These are phyloP conservation scores for Bombus huntii DNA, from an alignment of 1,140 invertebrate species.

Conservation along the genomic window DNA sequence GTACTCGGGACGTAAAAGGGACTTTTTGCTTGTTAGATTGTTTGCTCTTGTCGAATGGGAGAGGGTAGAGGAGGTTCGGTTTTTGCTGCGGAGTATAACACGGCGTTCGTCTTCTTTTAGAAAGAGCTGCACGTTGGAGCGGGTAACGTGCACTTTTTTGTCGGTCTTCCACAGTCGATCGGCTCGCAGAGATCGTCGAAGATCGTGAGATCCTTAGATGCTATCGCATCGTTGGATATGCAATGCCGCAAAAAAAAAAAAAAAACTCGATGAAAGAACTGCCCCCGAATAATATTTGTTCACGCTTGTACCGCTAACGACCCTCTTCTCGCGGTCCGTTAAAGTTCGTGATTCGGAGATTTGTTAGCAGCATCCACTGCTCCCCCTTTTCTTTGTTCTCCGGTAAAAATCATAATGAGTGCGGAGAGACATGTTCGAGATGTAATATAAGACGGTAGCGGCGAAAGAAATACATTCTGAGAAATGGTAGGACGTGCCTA, in stretches of 20 bases:
- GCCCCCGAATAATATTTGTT: conserved; percentile 36
- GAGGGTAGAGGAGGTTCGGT: conserved; percentile 31
- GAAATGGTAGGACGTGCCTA: too few relatives aligned
- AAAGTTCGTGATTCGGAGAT: not conserved
- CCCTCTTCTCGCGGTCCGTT: not conserved
- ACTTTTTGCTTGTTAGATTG: conserved; percentile 77
- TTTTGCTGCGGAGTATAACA: conserved; percentile 22
- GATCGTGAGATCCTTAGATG: conserved; percentile 45
- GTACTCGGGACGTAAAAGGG: conserved; percentile 63
- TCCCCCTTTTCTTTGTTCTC: not conserved
- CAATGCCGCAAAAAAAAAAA: not conserved
- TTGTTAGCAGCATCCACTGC: not conserved
- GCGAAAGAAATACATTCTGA: not conserved
- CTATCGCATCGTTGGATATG: conserved; percentile 15
- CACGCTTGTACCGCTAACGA: not conserved
- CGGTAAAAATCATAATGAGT: not conserved
- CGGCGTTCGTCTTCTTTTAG: conserved; percentile 43
- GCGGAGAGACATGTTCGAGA: not conserved
- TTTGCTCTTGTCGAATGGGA: conserved; percentile 65
- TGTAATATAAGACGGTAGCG: not conserved
- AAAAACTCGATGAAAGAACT: not conserved
- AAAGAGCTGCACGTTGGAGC: not conserved
- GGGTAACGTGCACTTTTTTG: conserved; percentile 32
- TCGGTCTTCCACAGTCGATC: conserved; percentile 24
- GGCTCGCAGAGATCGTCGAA: not conserved